phyloP scores from a whole-genome alignment of 2,888 invertebrate genomes.

The Steinernema scapterisci region DNA sequence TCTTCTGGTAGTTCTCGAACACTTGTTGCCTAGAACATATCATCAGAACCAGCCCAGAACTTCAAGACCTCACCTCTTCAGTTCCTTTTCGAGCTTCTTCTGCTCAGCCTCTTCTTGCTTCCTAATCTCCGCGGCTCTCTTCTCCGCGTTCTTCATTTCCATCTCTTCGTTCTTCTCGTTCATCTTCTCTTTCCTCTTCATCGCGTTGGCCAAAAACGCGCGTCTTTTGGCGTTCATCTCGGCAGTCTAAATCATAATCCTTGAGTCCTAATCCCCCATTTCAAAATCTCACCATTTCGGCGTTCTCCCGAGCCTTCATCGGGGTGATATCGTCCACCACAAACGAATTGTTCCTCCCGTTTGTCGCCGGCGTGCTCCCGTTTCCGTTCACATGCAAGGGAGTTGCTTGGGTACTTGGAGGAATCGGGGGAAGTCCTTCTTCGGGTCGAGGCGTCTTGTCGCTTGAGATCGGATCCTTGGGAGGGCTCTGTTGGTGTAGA shows the following conservation, averaged over 20 bases:
- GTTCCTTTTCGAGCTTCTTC: slow-evolving; percentile 62
- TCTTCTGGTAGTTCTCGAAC: slow-evolving; percentile 65
- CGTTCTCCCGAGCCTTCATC: neutral
- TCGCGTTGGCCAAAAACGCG: slow-evolving; percentile 62
- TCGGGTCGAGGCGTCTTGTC: slow-evolving; percentile 18
- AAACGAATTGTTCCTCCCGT: slow-evolving; percentile 20
- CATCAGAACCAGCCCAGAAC: too few species aligned
- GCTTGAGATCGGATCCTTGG: slow-evolving; percentile 23
- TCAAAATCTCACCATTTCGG: neutral
- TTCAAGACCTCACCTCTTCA: slow-evolving; percentile 51
- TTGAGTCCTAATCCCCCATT: neutral
- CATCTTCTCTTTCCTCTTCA: slow-evolving; percentile 63
- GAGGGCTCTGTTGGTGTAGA: slow-evolving; percentile 11
- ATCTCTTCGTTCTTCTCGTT: slow-evolving; percentile 53
- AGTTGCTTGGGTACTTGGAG: neutral
- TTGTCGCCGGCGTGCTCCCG: neutral
- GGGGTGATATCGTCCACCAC: slow-evolving; percentile 27
- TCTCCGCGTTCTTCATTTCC: slow-evolving; percentile 46
- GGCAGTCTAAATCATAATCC: neutral
- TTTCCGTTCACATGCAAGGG: neutral
- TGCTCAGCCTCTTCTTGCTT: slow-evolving; percentile 62
- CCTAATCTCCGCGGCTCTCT: slow-evolving; percentile 51
- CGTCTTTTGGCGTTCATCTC: slow-evolving; percentile 62
- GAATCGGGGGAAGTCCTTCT: neutral
- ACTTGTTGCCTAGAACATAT: slow-evolving; percentile 56